Base-by-base conservation (phyloP, 2,113 vertebrate genomes). In the Holacanthus passer region DNA sequence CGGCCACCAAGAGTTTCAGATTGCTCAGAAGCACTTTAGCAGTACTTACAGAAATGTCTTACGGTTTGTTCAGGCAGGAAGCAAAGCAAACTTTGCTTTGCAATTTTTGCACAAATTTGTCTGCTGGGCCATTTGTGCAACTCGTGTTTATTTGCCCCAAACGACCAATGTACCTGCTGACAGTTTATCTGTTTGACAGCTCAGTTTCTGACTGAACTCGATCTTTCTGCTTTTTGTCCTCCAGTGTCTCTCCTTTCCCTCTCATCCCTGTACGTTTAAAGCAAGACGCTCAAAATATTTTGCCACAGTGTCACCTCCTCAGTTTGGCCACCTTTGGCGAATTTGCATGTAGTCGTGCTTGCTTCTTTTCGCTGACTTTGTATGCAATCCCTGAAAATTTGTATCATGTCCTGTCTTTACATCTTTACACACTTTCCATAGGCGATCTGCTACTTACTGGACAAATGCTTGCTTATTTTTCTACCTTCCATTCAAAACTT, bases 371-470 rank as follows among this genome's bases (percentile, higher is more conserved):
- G 8, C 8, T 58, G 27, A 32, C 17, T 59, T 58, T 31, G 29
- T 27, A 60, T 68, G 39, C 41, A 80, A 31, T 48, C 27, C 3
- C 19, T 1, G 29, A 52, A 63, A 69, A 48, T 31, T 37, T 70
- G 53, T 56, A 41, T 35, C 43, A 14, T 73, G 48, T 11, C 22
- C 59, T 65, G 39, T 63, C 50, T 62, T 35, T 62, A 56, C 13
- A 58, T 17, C 14, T 58, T 35, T 60, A 35, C 32, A 22, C 3
- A 22, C 37, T 58, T 32, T 58, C 7, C 7, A 31, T 12, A 19
- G 20, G 50, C 11, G 24, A 3, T 22, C 9, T 12, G n/a, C 19
- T 60, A 35, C 31, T 31, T 20, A 12, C 19, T 60, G 17, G 20
- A n/a, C 20, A 62, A 58, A 22, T 37, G 19, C 12, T 1, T 12